Evolutionary conservation across 1,140 invertebrate species (phyloP).

Genomic region (Linepithema humile): DNA sequence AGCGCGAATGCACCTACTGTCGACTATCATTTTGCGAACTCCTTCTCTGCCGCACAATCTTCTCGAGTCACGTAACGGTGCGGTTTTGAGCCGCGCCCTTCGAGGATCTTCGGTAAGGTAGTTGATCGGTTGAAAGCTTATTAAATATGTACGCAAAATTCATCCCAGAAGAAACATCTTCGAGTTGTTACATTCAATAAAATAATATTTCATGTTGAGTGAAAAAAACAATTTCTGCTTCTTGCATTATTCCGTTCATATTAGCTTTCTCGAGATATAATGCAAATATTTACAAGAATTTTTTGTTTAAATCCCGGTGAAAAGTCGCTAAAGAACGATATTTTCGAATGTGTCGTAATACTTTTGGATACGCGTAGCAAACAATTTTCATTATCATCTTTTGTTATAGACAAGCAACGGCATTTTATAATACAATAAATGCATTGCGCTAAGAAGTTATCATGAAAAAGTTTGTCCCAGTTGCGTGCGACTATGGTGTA

Average conservation of each 20-base stretch:
- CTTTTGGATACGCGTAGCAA: conserved; percentile 48
- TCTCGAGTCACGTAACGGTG: conserved; percentile 54
- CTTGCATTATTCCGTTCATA: background rate
- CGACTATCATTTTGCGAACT: conserved; percentile 54
- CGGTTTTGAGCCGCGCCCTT: conserved; percentile 44
- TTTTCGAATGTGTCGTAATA: background rate
- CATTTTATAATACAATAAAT: conserved; percentile 75
- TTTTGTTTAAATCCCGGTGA: background rate
- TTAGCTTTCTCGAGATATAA: background rate
- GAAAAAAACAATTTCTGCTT: background rate
- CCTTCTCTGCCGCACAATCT: conserved; percentile 32
- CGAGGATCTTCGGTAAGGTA: background rate
- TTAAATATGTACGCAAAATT: conserved; percentile 37
- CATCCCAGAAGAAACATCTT: background rate
- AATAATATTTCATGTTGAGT: conserved; percentile 1
- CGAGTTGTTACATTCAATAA: background rate
- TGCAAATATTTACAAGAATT: background rate
- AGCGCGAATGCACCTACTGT: conserved; percentile 12
- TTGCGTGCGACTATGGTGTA: conserved; percentile 54
- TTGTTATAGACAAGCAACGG: background rate
- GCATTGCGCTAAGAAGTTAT: conserved; percentile 74
- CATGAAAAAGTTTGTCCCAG: conserved; percentile 77
- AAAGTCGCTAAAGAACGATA: background rate
- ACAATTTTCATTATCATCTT: conserved; percentile 49
- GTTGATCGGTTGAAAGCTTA: conserved; percentile 31